Percentiles rank a stretch among this genome's conserved stretches.
Conservation (phyloP, 2,888 invertebrate genomes). For the Shargacucullia verbasci region DNA sequence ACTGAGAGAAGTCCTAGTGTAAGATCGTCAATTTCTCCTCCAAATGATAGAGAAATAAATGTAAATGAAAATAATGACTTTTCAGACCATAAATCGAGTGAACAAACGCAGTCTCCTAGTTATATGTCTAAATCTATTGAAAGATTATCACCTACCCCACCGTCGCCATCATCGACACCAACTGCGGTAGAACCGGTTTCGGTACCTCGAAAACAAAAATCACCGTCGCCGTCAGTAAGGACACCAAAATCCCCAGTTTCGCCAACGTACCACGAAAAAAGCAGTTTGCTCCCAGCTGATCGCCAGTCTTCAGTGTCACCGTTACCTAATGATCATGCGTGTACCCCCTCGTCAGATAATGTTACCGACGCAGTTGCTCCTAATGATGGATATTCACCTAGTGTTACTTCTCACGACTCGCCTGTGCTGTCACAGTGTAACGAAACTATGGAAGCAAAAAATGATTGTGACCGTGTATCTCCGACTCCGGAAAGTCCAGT, state of each 20-base stretch:
- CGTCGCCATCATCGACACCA: constrained; percentile 58
- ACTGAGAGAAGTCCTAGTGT: constrained; percentile 67
- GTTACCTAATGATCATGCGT: constrained; percentile 59
- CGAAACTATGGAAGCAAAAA: constrained; percentile 61
- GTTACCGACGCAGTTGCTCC: constrained; percentile 56
- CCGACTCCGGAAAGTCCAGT: constrained; percentile 66
- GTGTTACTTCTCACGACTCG: constrained; percentile 62
- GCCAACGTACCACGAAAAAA: constrained; percentile 64
- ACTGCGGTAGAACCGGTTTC: constrained; percentile 61
- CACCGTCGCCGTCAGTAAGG: constrained; percentile 75
- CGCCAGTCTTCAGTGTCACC: constrained; percentile 66
- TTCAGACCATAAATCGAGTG: constrained; percentile 54
- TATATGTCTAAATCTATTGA: constrained; percentile 65
- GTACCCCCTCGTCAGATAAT: constrained; percentile 55
- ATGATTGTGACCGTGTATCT: constrained; percentile 58
- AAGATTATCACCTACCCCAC: constrained; percentile 65
- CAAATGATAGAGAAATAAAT: constrained; percentile 63
- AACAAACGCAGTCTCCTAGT: constrained; percentile 62
- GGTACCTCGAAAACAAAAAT: constrained; percentile 71
- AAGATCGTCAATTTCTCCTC: constrained; percentile 69
- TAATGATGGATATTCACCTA: constrained; percentile 50
- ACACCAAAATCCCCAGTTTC: constrained; percentile 71
- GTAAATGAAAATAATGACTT: constrained; percentile 60
- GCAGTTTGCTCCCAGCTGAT: constrained; percentile 52
- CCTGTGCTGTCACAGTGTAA: constrained; percentile 63